These are phyloP conservation scores for Macrosoma leucophasiata DNA, from an alignment of 2,888 invertebrate species.

Conservation along the genomic window DNA sequence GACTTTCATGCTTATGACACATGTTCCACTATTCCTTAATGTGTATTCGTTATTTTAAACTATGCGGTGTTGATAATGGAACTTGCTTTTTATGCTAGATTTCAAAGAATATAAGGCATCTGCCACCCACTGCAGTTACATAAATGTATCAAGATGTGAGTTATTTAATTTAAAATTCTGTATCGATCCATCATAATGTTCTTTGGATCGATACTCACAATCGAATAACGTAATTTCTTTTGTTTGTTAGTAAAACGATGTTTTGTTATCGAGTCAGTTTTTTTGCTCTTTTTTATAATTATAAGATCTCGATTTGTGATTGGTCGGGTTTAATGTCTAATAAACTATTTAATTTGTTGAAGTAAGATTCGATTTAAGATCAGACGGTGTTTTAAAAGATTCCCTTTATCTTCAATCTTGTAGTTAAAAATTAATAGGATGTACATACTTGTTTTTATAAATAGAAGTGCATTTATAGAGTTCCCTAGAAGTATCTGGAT, in stretches of 20 bases:
- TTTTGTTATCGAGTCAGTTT: slow-evolving; percentile 21
- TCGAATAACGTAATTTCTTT: slow-evolving; percentile 20
- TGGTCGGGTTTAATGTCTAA: slow-evolving; percentile 20
- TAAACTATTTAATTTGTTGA: too few relatives aligned
- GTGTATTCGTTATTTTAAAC: slow-evolving; percentile 28
- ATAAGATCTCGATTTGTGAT: slow-evolving; percentile 22
- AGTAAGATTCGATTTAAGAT: too few relatives aligned
- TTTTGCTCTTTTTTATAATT: slow-evolving; percentile 27
- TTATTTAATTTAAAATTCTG: slow-evolving; percentile 37
- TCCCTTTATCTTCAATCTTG: too few relatives aligned
- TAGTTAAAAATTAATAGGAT: too few relatives aligned
- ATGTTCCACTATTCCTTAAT: too few relatives aligned
- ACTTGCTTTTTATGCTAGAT: slow-evolving; percentile 29
- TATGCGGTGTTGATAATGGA: slow-evolving; percentile 36
- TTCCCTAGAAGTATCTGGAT: too few relatives aligned
- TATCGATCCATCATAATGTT: slow-evolving; percentile 42
- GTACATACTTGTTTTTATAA: not conserved
- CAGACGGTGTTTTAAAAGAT: too few relatives aligned
- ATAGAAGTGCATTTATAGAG: too few relatives aligned
- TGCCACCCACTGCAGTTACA: slow-evolving; percentile 51
- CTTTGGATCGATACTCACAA: slow-evolving; percentile 14
- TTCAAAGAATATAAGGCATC: slow-evolving; percentile 41
- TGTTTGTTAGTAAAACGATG: slow-evolving; percentile 28
- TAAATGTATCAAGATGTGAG: slow-evolving; percentile 40
- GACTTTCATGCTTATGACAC: too few relatives aligned